Base-by-base conservation (phyloP, 2,888 invertebrate genomes). In the Conomelus anceps region DNA sequence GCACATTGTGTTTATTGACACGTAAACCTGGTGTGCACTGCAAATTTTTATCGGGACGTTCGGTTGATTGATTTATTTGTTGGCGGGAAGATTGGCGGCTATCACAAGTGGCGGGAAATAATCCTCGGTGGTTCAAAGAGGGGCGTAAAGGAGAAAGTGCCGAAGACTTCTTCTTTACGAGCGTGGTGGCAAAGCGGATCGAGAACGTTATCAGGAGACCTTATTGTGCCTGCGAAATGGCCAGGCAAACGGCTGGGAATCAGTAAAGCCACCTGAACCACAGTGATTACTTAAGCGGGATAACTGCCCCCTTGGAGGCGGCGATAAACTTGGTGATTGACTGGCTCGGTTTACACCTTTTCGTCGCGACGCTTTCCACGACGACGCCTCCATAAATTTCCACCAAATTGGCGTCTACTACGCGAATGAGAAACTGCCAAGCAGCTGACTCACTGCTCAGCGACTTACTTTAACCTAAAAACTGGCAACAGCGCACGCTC, bases 271-370 rank as follows among this genome's bases (percentile, higher is more conserved):
- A 86, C 86, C 86, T 86, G 86, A 86, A 86, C 86, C 86, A 24
- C 86, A 86, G 86, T 86, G 86, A 86, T 86, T 86, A 86, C 86
- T 86, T 86, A 86, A 86, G 22, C 86, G 29, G 86, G 20, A 29
- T 86, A 86, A 86, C 86, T 86, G 86, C 86, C 86, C 86, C 63
- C 63, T 63, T 63, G 63, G 63, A 63, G 86, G 86, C 29, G 86
- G 24, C 86, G 86, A 86, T 86, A 86, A 86, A 86, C 86, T 24
- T 22, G 29, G 86, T 86, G 86, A 86, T 86, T 86, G 86, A 86
- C 86, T 86, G 86, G n/a, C 63, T n/a, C n/a, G 4, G 63, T 63
- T 63, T 63, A 63, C 63, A 63, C 63, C 63, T 63, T 63, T 63
- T 63, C 63, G 63, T 63, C 63, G 63, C 63, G 63, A 63, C 63